These are phyloP conservation scores for Pachymerium ferrugineum DNA, from an alignment of 2,888 invertebrate species.

Conservation along the genomic window DNA sequence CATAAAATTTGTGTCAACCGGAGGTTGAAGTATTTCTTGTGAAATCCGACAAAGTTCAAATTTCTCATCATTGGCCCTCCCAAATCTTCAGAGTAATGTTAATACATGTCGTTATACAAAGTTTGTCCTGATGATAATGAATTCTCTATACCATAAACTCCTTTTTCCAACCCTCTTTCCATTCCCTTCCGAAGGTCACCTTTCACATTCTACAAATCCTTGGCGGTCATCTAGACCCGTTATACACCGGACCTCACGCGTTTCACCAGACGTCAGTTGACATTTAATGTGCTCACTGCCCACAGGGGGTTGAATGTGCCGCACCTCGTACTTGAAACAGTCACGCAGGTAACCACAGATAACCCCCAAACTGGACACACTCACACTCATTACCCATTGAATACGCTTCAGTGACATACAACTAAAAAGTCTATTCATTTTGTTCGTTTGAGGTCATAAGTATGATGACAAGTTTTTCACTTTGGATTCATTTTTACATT, in stretches of 20 bases:
- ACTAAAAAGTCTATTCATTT: not conserved
- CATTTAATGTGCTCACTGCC: constrained; percentile 5
- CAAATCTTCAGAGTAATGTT: not conserved
- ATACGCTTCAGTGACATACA: not conserved
- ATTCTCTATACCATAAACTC: not conserved
- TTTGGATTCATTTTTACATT: not conserved
- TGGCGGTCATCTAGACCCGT: not conserved
- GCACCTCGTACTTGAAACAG: not conserved
- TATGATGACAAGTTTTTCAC: not conserved
- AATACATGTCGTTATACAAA: not conserved
- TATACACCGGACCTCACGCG: constrained; percentile 5
- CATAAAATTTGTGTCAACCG: constrained; percentile 2
- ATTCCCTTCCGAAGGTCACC: not conserved
- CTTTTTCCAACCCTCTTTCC: not conserved
- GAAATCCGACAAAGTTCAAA: not conserved
- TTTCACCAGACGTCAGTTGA: not conserved
- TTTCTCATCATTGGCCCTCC: not conserved
- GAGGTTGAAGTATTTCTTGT: not conserved
- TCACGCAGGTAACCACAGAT: not conserved
- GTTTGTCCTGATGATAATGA: not conserved
- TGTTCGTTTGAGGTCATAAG: not conserved
- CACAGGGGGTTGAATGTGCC: not conserved
- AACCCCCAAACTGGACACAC: not conserved
- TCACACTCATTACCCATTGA: not conserved
- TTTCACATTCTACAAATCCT: not conserved